Evolutionary conservation across 2,797 vertebrate genomes (phyloP).

Genomic region (Craterocephalus amniculus): DNA sequence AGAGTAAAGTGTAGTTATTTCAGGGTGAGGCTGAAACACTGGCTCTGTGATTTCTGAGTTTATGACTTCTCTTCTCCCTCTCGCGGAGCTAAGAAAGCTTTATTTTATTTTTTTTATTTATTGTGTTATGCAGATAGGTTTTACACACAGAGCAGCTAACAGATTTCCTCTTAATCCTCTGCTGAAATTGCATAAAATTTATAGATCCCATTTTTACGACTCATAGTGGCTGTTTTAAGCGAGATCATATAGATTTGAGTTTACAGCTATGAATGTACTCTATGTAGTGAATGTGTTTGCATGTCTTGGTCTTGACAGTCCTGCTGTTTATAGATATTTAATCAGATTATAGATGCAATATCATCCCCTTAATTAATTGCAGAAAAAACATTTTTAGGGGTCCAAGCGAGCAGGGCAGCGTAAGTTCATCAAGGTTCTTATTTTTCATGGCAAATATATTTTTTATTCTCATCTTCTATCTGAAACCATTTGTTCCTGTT

Average conservation of each 20-base stretch:
- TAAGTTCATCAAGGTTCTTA: no score
- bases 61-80: conserved; percentile 16
- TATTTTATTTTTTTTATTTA: no score
- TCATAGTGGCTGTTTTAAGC: conserved; percentile 41
- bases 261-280: conserved; percentile 8
- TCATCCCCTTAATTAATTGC: not conserved
- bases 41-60: conserved; percentile 34
- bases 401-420: no score
- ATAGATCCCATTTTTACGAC: conserved; percentile 20
- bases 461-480: no score
- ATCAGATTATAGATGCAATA: conserved; percentile 42
- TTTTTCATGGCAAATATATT: no score
- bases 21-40: conserved; percentile 45
- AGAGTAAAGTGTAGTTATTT: conserved; percentile 42
- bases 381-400: not conserved
- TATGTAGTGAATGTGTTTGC: not conserved
- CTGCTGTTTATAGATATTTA: conserved; percentile 43
- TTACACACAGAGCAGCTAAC: conserved; percentile 3
- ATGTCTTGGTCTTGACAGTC: conserved; percentile 6
- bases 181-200: conserved; percentile 13
- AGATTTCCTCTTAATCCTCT: not conserved
- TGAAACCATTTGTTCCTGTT: no score
- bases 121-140: conserved; percentile 37
- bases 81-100: conserved; percentile 40
- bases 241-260: conserved; percentile 16